These are phyloP conservation scores for Tachyglossus aculeatus DNA, from an alignment of 2,797 vertebrate species.

Conservation along the genomic window DNA sequence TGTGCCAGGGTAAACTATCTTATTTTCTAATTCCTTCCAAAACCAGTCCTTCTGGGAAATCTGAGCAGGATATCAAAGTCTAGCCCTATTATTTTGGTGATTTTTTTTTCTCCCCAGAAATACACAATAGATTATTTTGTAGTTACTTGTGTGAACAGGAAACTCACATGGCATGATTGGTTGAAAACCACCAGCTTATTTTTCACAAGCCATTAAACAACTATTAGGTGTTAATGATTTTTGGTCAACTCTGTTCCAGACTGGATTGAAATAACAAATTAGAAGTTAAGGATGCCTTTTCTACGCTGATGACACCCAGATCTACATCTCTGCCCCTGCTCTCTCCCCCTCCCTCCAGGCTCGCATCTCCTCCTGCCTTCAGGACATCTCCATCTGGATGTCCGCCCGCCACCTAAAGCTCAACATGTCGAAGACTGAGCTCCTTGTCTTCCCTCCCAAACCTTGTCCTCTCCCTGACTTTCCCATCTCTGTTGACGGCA, in stretches of 20 bases:
- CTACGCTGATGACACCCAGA: too few species aligned
- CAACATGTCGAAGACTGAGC: too few species aligned
- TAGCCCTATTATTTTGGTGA: neutral
- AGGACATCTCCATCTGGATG: too few species aligned
- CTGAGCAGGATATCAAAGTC: neutral
- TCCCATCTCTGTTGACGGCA: too few species aligned
- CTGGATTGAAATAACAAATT: constrained; percentile 46
- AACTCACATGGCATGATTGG: constrained; percentile 2
- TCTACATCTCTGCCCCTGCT: too few species aligned
- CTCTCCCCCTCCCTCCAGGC: too few species aligned
- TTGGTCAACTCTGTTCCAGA: neutral
- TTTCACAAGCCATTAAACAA: constrained; percentile 33
- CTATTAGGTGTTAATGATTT: constrained; percentile 25
- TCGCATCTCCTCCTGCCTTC: too few species aligned
- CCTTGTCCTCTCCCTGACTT: too few species aligned
- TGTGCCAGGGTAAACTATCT: neutral
- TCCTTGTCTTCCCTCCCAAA: too few species aligned
- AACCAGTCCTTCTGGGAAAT: neutral
- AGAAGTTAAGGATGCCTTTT: constrained; percentile 17
- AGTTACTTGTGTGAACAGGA: neutral
- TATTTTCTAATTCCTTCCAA: neutral
- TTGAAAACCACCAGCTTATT: constrained; percentile 25
- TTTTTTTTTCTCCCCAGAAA: constrained; percentile 5
- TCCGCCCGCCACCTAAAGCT: too few species aligned
- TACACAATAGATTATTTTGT: neutral